Evolutionary conservation across 2,888 invertebrate species (phyloP), one percentile per base, ranked within the genome.

Genomic region (Tanytarsus gracilentus): DNA sequence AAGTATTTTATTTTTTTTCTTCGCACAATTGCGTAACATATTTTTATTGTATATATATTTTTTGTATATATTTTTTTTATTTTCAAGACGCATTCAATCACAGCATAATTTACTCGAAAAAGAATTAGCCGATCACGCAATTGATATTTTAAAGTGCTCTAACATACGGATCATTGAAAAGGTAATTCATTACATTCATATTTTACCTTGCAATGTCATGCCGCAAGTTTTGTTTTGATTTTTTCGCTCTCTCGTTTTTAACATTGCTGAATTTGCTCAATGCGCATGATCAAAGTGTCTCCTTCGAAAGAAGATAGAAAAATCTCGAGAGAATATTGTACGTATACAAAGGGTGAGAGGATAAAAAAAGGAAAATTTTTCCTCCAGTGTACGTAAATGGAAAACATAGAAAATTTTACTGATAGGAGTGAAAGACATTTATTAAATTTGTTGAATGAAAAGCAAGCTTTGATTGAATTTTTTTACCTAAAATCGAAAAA

Each of bases 81-180:
- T 53, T 78, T 77, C 58, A 75, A 84, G 84, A 64, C 80, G 83
- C 65, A 84, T 84, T 65, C 83, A 84, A 72, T 78, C 80, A 62
- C 84, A 84, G 67, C 80, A 84, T 68, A 81, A 84, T 67, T 82
- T 83, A 65, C 74, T 84, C 67, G 83, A 84, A 66, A 80, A 82
- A 67, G 84, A 84, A 66, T 84, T 84, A 68, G 73, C 79, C 64
- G 78, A 79, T 64, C 81, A 83, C 68, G 83, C 83, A 55, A 76
- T 82, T 61, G 83, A 82, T 61, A 81, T 80, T 62, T 74, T 84
- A 49, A 74, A 81, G 40, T 78, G 79, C 64, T 77, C 77, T 44
- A 81, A 82, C 68, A 78, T 79, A 21, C 75, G 81, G 63, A 80
- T 79, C 62, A 78, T 76, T 59, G 82, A 81, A 66, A 82, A 82